Conservation (phyloP, 1,140 invertebrate species). For the Eciton burchellii region DNA sequence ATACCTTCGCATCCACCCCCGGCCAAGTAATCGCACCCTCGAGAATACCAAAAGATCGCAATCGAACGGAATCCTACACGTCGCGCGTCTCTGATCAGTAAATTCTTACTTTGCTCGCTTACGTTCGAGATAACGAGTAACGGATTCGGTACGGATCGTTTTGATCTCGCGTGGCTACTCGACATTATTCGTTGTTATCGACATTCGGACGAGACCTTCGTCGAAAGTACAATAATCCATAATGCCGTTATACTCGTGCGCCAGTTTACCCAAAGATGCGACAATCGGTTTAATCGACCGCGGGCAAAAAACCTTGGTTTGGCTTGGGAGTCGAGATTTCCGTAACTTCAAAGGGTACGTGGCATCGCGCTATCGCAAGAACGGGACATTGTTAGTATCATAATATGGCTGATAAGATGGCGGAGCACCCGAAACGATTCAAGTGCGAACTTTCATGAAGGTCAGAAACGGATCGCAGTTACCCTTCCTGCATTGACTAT, state of each 20-base stretch:
- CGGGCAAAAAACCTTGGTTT: constrained; percentile 58
- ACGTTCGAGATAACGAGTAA: constrained; percentile 21
- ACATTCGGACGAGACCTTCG: no score
- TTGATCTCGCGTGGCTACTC: constrained; percentile 1
- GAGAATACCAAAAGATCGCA: constrained; percentile 74
- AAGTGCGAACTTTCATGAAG: constrained; percentile 53
- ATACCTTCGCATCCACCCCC: constrained; percentile 71
- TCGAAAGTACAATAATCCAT: no score
- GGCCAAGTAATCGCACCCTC: constrained; percentile 75
- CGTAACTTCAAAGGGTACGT: constrained; percentile 72
- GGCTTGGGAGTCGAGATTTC: constrained; percentile 60
- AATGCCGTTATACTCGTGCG: no score
- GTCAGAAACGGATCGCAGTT: constrained; percentile 69
- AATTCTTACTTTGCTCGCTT: constrained; percentile 48
- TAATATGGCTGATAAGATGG: constrained; percentile 81
- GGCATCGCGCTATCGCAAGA: constrained; percentile 78
- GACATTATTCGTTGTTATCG: no score
- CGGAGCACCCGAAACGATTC: constrained; percentile 68
- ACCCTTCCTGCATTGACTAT: constrained; percentile 66
- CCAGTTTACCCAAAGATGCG: no score
- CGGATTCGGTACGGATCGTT: neutral
- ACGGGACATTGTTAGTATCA: constrained; percentile 77
- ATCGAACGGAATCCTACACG: constrained; percentile 67
- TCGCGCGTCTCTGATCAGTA: constrained; percentile 44
- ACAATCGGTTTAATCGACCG: constrained; percentile 36